Evolutionary conservation across 2,888 invertebrate genomes (phyloP).

Genomic region (Cataglyphis rosenhaueri): DNA sequence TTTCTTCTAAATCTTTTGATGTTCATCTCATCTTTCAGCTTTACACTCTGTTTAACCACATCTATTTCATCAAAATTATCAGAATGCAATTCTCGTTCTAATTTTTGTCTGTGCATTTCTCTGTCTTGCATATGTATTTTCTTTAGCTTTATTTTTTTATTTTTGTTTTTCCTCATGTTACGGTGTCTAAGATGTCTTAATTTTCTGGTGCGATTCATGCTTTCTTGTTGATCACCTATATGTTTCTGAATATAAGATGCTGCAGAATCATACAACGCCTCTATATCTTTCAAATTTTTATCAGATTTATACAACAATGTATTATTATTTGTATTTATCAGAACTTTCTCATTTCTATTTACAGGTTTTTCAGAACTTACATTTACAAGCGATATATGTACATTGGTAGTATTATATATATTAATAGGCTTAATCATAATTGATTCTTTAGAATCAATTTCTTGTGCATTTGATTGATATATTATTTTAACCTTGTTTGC

Average conservation of each 20-base stretch:
- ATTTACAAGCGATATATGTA: background rate
- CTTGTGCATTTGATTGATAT: constrained; percentile 88
- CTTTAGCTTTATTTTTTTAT: background rate
- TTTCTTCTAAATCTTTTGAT: constrained; percentile 70
- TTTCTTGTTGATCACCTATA: constrained; percentile 52
- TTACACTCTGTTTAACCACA: constrained; percentile 47
- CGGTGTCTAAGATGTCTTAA: constrained; percentile 72
- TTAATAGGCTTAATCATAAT: background rate
- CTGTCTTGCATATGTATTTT: background rate
- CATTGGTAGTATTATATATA: background rate
- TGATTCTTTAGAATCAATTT: constrained; percentile 80
- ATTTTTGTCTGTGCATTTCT: constrained; percentile 9
- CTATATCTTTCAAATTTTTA: constrained; percentile 22
- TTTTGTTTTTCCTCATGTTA: constrained; percentile 35
- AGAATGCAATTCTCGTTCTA: constrained; percentile 33
- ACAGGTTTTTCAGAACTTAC: background rate
- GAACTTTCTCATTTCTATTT: background rate
- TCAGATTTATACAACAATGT: background rate
- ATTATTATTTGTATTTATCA: background rate
- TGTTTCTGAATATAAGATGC: constrained; percentile 70
- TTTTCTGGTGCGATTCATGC: constrained; percentile 62
- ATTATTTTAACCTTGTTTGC: constrained; percentile 88
- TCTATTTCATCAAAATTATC: constrained; percentile 65
- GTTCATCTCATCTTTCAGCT: constrained; percentile 54
- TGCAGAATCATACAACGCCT: constrained; percentile 58